phyloP scores from a whole-genome alignment of 2,113 vertebrate genomes.

The Hiodon alosoides region DNA sequence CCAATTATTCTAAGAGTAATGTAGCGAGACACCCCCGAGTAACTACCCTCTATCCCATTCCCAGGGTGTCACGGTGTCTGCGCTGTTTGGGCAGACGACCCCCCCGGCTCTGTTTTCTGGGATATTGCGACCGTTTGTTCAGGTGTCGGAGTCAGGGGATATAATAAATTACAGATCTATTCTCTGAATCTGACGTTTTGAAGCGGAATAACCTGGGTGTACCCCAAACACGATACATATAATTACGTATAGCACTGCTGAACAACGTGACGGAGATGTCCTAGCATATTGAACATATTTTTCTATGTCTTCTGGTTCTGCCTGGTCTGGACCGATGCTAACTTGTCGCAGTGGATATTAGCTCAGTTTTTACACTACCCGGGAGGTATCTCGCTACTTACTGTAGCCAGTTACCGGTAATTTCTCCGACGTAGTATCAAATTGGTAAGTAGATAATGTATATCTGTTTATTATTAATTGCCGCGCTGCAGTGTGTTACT shows the following conservation, averaged over 20 bases:
- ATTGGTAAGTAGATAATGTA: background rate
- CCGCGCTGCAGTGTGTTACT: no score
- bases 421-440: background rate
- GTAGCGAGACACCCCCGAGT: no score
- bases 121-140: constrained; percentile 1
- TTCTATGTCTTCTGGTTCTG: background rate
- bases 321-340: background rate
- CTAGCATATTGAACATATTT: background rate
- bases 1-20: background rate
- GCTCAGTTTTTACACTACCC: background rate
- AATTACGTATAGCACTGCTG: background rate
- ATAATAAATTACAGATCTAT: background rate
- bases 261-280: background rate
- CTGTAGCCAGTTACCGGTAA: background rate
- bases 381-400: background rate
- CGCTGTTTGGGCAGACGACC: background rate
- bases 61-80: background rate
- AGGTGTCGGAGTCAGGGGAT: background rate
- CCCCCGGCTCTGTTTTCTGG: background rate
- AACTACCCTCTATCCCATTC: background rate
- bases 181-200: background rate
- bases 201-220: background rate
- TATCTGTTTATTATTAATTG: background rate
- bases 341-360: constrained; percentile 15
- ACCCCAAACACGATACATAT: no score